These are phyloP conservation scores for Linepithema humile DNA, from an alignment of 1,140 invertebrate genomes.

Conservation along the genomic window DNA sequence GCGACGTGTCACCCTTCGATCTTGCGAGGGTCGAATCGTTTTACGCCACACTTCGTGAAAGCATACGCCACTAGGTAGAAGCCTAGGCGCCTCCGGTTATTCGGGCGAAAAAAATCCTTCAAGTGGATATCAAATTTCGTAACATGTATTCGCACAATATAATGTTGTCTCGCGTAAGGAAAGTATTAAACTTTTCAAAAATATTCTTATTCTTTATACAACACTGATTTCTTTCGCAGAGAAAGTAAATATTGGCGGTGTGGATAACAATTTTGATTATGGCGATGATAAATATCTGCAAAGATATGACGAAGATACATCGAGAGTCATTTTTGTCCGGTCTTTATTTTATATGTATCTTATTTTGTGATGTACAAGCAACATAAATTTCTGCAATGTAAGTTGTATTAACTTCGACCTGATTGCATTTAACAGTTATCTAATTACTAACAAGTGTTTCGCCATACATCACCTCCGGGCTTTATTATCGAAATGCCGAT, in stretches of 20 bases:
- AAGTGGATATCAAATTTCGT: background rate
- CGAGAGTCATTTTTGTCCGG: background rate
- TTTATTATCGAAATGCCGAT: too few species aligned
- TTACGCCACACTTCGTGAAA: conserved; percentile 10
- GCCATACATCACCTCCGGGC: too few species aligned
- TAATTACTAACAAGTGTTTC: too few species aligned
- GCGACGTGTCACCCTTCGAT: conserved; percentile 59
- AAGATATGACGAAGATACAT: background rate
- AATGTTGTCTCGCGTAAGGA: background rate
- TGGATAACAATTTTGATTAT: background rate
- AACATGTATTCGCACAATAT: background rate
- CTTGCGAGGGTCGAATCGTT: conserved; percentile 42
- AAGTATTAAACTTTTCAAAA: background rate
- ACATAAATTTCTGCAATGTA: too few species aligned
- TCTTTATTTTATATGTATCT: too few species aligned
- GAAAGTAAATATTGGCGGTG: background rate
- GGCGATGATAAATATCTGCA: background rate
- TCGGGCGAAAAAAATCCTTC: background rate
- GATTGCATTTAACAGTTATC: too few species aligned
- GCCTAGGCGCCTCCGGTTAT: conserved; percentile 50
- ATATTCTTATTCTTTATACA: background rate
- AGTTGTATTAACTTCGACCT: too few species aligned
- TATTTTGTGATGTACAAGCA: too few species aligned
- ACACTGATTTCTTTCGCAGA: too few species aligned
- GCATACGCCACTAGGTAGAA: conserved; percentile 6